Percentiles rank a stretch among this genome's conserved stretches.
phyloP scores from a whole-genome alignment of 2,113 vertebrate genomes.

The Gallinago media region DNA sequence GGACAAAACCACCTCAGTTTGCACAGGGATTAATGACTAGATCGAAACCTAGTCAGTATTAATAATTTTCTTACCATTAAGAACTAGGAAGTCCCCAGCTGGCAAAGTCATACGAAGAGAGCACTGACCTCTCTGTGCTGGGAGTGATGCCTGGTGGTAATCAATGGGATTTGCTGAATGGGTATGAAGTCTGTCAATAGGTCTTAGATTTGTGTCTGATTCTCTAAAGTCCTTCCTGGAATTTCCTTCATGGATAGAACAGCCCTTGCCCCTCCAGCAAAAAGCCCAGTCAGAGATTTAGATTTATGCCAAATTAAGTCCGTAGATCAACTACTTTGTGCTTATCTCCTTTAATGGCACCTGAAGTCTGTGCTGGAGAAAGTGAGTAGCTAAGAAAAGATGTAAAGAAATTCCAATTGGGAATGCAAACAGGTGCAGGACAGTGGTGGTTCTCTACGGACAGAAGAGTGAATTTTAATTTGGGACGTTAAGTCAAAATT shows the following conservation, averaged over 20 bases:
- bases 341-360: not conserved
- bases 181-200: not conserved
- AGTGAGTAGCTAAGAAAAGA: not conserved
- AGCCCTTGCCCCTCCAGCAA: not conserved
- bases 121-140: not conserved
- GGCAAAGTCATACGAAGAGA: not conserved
- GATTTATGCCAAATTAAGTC: not conserved
- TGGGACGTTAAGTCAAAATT: not conserved
- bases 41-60: not conserved
- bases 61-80: not conserved
- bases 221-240: not conserved
- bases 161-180: not conserved
- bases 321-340: not conserved
- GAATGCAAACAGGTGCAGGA: not conserved
- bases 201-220: not conserved
- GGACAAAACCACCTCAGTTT: not conserved
- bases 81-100: not conserved
- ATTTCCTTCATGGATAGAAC: not conserved
- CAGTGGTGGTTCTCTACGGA: not conserved
- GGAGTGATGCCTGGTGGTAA: too few relatives aligned
- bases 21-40: not conserved
- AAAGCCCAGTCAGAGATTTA: not conserved
- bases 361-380: not conserved
- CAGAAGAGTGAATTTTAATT: not conserved
- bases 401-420: not conserved